Base-by-base conservation (phyloP, 2,888 invertebrate genomes). In the Liopterus haemorrhoidalis region DNA sequence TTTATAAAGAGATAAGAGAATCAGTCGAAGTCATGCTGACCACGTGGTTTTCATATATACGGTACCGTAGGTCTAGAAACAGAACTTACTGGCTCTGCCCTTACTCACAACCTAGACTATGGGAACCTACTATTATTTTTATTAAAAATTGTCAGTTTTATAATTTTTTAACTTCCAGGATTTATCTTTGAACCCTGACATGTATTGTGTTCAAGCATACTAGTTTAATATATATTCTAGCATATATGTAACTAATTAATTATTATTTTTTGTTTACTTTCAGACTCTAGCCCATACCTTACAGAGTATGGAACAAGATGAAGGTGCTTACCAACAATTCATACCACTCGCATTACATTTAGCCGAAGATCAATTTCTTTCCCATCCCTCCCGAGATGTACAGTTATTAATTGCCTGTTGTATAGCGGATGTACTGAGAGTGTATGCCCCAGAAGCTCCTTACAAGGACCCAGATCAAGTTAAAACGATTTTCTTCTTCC, bases 401-500 rank as follows among this genome's bases (percentile, higher is more conserved):
- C 89, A 95, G 64, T 73, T 97, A 38, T 73, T 96, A 22, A 90
- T 95, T 48, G 96, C 96, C 0, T 97, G 96, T 69, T 96, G 96
- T 65, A 91, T 97, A 61, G 96, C 96, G 4, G 96, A 97, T 68
- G 91, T 97, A 21, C 78, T 97, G 53, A 74, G 96, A 48, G 91
- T 97, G 4, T 97, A 94, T 69, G 96, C 96, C 1, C 96, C 97
- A 0, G 95, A 96, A 65, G 95, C 95, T 24, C 97, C 97, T 0
- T 97, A 94, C 66, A 94, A 93, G 70, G 95, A 95, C 64, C 85
- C 89, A 49, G 89, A 91, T 49, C 92, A 94, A 75, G 85, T 96
- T 48, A 86, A 84, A 72, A 83, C 83, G 12, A 91, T 93, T 66
- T 96, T 96, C 71, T 72, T 91, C 68, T 96, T 96, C 72, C 78